Evolutionary conservation across 1,140 invertebrate genomes (phyloP), one percentile per base, ranked within the genome.

Genomic region (Lepidurus arcticus): DNA sequence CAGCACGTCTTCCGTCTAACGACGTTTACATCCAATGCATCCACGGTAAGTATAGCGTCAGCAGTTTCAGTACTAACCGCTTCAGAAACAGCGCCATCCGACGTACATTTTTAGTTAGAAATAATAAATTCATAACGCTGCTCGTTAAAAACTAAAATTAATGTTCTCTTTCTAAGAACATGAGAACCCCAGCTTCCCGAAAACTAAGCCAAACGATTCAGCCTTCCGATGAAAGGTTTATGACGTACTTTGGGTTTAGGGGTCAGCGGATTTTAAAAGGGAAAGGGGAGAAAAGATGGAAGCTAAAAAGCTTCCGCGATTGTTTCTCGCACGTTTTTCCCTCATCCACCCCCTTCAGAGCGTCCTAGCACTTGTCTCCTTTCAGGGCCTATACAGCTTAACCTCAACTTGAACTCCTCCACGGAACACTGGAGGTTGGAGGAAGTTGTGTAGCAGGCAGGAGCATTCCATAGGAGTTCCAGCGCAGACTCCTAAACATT

Each of bases 251-350:
- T 7, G 53, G 53, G 53, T 65, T 65, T 11, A 47, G 53, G 21
- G 53, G 13, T 21, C 21, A 16, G 53, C 13, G 53, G 1, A 65
- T 16, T 7, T 65, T 65, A n/a, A 7, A 16, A 65, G 53, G 13
- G 21, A 21, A 65, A 21, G 8, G 21, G 21, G 21, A 16, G 16
- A 47, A 47, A 9, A 47, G 16, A 16, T n/a, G 21, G 21, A 65
- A 65, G n/a, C 9, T 65, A 65, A 65, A 65, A 65, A 13, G 53
- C 53, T 65, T 16, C 53, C 13, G 53, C 53, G 6, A 65, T 65
- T 65, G 53, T 65, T 65, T 65, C 53, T 65, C 13, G 53, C 53
- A 65, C 53, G 53, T 65, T 65, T 65, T 65, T n/a, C 9, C 53
- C 53, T 65, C 53, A 65, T 11, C 53, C 53, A 65, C 53, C 13